A percentile compares a stretch with the other conserved stretches of the same genome.
Evolutionary conservation across 2,888 invertebrate genomes (phyloP).

Genomic region (Trachelus tabidus): DNA sequence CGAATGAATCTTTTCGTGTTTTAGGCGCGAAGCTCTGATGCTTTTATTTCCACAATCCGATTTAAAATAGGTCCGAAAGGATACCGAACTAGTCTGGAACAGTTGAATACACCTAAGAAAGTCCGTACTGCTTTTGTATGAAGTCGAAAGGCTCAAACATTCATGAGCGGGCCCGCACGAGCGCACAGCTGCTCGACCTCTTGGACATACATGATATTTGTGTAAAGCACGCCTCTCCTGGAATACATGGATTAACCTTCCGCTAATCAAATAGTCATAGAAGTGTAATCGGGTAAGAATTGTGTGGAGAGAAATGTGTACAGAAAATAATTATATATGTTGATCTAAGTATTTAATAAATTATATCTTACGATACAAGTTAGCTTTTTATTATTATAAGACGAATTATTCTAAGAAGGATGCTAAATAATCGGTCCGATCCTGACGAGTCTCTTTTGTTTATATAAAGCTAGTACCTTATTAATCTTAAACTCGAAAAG

Average conservation of each 20-base stretch:
- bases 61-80: neutral
- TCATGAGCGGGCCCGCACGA: neutral
- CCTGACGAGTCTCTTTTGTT: neutral
- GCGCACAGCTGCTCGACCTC: neutral
- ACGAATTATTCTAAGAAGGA: neutral
- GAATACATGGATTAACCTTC: neutral
- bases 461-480: neutral
- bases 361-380: constrained; percentile 24
- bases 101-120: neutral
- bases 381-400: neutral
- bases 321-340: constrained; percentile 14
- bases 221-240: neutral
- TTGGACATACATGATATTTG: neutral
- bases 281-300: neutral
- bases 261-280: too few species aligned
- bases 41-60: neutral
- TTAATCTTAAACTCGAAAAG: neutral
- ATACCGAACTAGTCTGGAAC: neutral
- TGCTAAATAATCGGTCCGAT: neutral
- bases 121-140: neutral
- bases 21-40: neutral
- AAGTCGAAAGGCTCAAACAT: neutral
- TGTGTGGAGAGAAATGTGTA: neutral
- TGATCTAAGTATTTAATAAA: constrained; percentile 42
- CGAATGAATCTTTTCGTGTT: neutral